Conservation (phyloP, 2,888 invertebrate genomes). For the Drosophila quasianomalipes region DNA sequence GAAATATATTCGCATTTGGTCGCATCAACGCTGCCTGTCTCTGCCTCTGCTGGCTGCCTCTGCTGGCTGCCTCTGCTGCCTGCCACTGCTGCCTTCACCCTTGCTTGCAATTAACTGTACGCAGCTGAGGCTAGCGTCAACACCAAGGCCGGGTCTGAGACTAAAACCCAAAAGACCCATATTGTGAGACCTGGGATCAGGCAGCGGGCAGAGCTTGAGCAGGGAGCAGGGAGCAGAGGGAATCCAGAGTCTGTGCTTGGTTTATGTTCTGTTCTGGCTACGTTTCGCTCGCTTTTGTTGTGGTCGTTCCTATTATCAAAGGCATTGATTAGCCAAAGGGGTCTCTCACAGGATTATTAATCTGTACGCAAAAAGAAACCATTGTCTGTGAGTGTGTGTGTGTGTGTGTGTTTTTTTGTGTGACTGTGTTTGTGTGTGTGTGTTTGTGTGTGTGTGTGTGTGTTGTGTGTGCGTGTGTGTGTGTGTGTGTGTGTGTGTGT, state of each 20-base stretch:
- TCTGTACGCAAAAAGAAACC: slow-evolving; percentile 24
- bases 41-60: slow-evolving; percentile 6
- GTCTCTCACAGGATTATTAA: slow-evolving; percentile 30
- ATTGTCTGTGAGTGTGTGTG: slow-evolving; percentile 3
- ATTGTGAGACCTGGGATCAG: slow-evolving; percentile 1
- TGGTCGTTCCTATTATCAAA: slow-evolving; percentile 53
- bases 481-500: neutral
- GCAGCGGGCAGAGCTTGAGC: neutral
- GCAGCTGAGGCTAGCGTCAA: slow-evolving; percentile 45
- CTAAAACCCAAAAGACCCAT: slow-evolving; percentile 9
- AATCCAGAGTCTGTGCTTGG: neutral
- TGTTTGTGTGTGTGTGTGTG: neutral
- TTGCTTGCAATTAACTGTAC: slow-evolving; percentile 57
- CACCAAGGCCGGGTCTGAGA: slow-evolving; percentile 2
- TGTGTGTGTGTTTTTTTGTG: neutral
- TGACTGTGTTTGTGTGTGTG: neutral
- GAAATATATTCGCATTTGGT: slow-evolving; percentile 62
- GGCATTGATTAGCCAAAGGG: slow-evolving; percentile 63
- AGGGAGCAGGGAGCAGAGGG: neutral
- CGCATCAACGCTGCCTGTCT: slow-evolving; percentile 37
- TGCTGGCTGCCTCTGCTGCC: slow-evolving; percentile 9
- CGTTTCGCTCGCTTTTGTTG: slow-evolving; percentile 31
- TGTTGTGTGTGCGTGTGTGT: neutral
- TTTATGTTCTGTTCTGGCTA: neutral
- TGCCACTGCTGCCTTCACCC: slow-evolving; percentile 23